Evolutionary conservation across 2,888 invertebrate genomes (phyloP), one percentile per base, ranked within the genome.

Genomic region (Magallana nippona): DNA sequence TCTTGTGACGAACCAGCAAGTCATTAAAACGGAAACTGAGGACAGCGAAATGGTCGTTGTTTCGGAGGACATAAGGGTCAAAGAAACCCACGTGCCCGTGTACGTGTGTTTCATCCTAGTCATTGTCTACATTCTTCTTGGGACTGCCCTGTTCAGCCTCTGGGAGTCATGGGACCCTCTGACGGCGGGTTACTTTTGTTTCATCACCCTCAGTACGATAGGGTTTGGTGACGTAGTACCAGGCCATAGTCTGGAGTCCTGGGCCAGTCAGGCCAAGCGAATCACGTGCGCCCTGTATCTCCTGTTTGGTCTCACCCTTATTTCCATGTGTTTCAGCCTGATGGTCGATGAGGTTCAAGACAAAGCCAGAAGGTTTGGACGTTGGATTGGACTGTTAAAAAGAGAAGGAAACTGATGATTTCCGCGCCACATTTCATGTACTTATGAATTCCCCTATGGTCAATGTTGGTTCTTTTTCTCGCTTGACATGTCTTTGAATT

Each of bases 161-260:
- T 99, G 98, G 98, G 98, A 99, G 85, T 98, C 98, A 19, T 99
- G 99, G 99, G 96, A 96, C 90, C 96, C 97, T 92, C 95, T 99
- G 87, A 98, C 98, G 90, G 98, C 98, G 82, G 94, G 94, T 82
- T 95, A 95, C 88, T 95, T 94, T 91, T 94, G 94, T 83, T 94
- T 94, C 88, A 93, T 94, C 84, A 94, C 94, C 8, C 90, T 94
- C 19, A 93, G 93, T 79, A 94, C 94, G 55, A 94, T 94, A 17
- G 94, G 94, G 5, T 94, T 94, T 85, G 94, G 94, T 5, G 94
- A 94, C 87, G 91, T 93, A 71, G 94, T 94, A 2, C 94, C 94
- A 0, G 94, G 94, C 2, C 90, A 91, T 13, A 89, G 88, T 15
- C 80, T 89, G n/a, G 90, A 92, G 60, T 91, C 91, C 10, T 92